Conservation (phyloP, 2,113 vertebrate species). For the Rhagologus leucostigma region DNA sequence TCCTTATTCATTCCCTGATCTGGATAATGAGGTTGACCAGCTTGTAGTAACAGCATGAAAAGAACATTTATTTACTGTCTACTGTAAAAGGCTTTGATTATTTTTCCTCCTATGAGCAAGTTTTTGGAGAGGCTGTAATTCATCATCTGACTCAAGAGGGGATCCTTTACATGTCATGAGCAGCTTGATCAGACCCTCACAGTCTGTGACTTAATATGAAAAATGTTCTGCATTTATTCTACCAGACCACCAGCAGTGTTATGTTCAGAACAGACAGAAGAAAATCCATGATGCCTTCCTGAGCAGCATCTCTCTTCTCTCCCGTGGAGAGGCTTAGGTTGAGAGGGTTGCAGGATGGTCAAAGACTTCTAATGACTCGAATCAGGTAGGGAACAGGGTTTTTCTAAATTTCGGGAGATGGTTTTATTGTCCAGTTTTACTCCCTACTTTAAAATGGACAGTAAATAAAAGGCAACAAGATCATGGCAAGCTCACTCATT, state of each 20-base stretch:
- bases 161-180: not conserved
- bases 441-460: not conserved
- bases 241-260: not conserved
- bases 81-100: slow-evolving; percentile 1
- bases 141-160: not conserved
- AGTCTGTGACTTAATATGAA: not conserved
- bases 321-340: not conserved
- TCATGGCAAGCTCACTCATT: not conserved
- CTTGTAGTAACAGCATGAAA: slow-evolving; percentile 5
- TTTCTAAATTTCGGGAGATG: not conserved
- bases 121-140: slow-evolving; percentile 1
- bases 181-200: slow-evolving; percentile 5
- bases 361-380: not conserved
- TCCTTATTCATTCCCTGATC: not conserved
- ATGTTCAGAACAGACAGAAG: not conserved
- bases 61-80: slow-evolving; percentile 11
- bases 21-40: not conserved
- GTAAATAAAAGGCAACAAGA: slow-evolving; percentile 11
- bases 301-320: not conserved
- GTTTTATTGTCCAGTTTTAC: not conserved
- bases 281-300: not conserved
- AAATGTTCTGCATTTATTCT: not conserved
- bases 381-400: not conserved
- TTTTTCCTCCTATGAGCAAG: slow-evolving; percentile 17
- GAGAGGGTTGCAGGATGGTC: not conserved